phyloP scores from a whole-genome alignment of 2,888 invertebrate genomes.

The Sphecodes monilicornis region DNA sequence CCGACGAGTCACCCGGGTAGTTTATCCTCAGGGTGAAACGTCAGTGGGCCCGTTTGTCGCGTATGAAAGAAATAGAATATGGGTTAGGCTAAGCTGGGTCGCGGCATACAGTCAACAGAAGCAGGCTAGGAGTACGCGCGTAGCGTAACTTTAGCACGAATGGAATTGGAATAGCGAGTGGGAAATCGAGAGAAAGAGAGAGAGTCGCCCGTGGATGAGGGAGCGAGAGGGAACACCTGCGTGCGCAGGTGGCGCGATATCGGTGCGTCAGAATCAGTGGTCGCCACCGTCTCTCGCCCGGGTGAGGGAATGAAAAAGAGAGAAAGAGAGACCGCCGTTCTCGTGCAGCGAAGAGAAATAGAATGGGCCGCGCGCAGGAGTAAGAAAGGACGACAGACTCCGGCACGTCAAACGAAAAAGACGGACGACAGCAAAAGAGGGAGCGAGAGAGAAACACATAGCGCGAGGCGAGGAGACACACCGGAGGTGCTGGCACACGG shows the following conservation, averaged over 20 bases:
- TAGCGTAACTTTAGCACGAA: conserved; percentile 24
- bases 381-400: conserved; percentile 59
- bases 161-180: not conserved
- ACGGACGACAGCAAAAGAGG: conserved; percentile 38
- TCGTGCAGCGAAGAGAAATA: conserved; percentile 63
- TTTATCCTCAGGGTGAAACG: not conserved
- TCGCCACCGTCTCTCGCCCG: conserved; percentile 68
- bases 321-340: conserved; percentile 34
- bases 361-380: conserved; percentile 49
- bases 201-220: not conserved
- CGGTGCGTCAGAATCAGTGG: conserved; percentile 82
- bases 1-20: too few relatives aligned
- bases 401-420: conserved; percentile 34
- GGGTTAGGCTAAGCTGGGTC: conserved; percentile 42
- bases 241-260: conserved; percentile 84
- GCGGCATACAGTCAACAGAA: conserved; percentile 36
- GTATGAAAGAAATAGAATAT: conserved; percentile 28
- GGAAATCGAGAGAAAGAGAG: conserved; percentile 16
- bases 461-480: conserved; percentile 50
- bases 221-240: conserved; percentile 69
- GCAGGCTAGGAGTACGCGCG: conserved; percentile 31
- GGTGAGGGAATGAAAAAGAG: conserved; percentile 58
- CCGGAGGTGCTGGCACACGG: conserved; percentile 65
- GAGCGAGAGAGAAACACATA: conserved; percentile 59
- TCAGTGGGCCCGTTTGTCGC: not conserved